phyloP scores from a whole-genome alignment of 2,888 invertebrate species.

The Metellina segmentata region DNA sequence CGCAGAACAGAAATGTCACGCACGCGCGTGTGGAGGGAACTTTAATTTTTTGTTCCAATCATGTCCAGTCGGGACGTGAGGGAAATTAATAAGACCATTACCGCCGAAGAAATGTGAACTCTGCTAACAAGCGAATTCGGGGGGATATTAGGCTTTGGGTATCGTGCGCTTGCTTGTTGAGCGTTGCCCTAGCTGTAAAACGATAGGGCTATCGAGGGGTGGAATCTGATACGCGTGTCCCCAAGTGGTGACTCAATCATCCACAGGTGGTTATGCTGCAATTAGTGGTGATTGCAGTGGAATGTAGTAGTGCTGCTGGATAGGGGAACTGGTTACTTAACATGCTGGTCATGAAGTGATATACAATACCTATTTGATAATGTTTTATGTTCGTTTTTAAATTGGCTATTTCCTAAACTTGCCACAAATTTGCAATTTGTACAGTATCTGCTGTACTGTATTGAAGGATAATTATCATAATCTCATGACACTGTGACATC shows the following conservation, averaged over 20 bases:
- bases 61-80: constrained; percentile 17
- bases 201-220: too few relatives aligned
- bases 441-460: too few relatives aligned
- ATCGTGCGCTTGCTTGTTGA: background rate
- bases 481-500: too few relatives aligned
- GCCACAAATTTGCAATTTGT: too few relatives aligned
- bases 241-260: background rate
- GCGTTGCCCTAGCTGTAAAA: too few relatives aligned
- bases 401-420: too few relatives aligned
- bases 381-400: too few relatives aligned
- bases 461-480: too few relatives aligned
- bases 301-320: background rate
- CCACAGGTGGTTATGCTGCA: background rate
- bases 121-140: constrained; percentile 9
- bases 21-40: constrained; percentile 13
- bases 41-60: constrained; percentile 24
- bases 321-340: background rate
- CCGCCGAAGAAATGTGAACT: constrained; percentile 17
- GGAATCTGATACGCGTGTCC: background rate
- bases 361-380: too few relatives aligned
- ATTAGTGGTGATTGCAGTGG: background rate
- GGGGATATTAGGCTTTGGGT: background rate
- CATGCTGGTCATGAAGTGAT: too few relatives aligned
- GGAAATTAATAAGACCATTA: constrained; percentile 43
- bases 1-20: constrained; percentile 30